A percentile compares a stretch with the other conserved stretches of the same genome.
Evolutionary conservation across 2,797 vertebrate genomes (phyloP).

Genomic region (Rhabdophis nuchalis): DNA sequence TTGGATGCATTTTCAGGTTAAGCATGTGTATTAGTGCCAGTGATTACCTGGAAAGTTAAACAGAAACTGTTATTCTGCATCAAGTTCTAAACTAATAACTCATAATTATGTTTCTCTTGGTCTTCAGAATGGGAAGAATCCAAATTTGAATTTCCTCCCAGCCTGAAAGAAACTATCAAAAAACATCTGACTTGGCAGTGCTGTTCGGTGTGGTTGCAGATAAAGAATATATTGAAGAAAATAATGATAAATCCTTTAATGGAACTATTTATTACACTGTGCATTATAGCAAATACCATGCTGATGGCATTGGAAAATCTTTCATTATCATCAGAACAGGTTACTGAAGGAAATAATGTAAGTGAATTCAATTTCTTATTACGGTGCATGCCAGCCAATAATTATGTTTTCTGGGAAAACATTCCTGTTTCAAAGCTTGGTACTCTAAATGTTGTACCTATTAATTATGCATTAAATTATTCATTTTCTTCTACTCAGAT

Average conservation of each 20-base stretch:
- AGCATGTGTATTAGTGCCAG: not conserved
- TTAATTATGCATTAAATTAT: not conserved
- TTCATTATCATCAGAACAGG: slow-evolving; percentile 72
- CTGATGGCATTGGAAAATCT: slow-evolving; percentile 87
- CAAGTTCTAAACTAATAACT: not conserved
- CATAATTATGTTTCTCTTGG: slow-evolving; percentile 8
- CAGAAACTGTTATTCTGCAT: not conserved
- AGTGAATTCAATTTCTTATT: slow-evolving; percentile 25
- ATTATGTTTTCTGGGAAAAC: not conserved
- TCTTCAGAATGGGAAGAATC: slow-evolving; percentile 81
- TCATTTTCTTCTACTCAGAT: not conserved
- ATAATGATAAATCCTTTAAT: slow-evolving; percentile 86
- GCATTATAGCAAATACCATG: slow-evolving; percentile 88
- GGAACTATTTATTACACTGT: slow-evolving; percentile 84
- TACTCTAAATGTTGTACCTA: not conserved
- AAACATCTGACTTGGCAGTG: slow-evolving; percentile 87
- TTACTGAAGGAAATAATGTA: slow-evolving; percentile 82
- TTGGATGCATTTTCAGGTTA: not conserved
- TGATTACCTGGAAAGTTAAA: not conserved
- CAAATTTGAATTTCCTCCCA: slow-evolving; percentile 77
- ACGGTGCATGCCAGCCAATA: not conserved
- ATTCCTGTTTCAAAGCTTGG: not conserved
- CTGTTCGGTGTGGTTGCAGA: slow-evolving; percentile 74
- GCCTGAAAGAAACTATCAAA: slow-evolving; percentile 74
- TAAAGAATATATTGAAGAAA: slow-evolving; percentile 77